Base-by-base conservation (phyloP, 2,888 invertebrate genomes). In the Volucella bombylans region DNA sequence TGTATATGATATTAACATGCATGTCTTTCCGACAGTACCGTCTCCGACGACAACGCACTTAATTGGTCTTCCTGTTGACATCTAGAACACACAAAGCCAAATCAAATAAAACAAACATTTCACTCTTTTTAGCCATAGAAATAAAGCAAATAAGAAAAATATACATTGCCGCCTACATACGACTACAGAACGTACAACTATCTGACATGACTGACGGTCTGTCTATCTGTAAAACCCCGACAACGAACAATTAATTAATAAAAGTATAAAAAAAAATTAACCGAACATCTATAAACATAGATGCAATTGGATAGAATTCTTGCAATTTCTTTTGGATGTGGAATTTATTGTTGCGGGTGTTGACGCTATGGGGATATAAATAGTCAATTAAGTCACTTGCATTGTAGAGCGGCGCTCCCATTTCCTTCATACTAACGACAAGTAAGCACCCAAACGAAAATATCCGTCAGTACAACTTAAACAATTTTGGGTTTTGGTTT, bases 1-100 rank as follows among this genome's bases (percentile, higher is more conserved):
- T 52, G 97, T 97, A 91, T 97, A 97, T 47, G 97, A 96, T 93
- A 97, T 97, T 91, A 97, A 93, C 96, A 97, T 96, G 92, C 97
- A 97, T 72, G 97, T 97, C 93, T 97, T 97, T 89, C 97, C 97
- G 87, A 97, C 97, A 65, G 97, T 97, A 89, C 97, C 97, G 93
- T 97, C 97, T 87, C 97, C 97, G 87, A 97, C 97, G 77, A 97
- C 97, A 88, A 97, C 97, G 93, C 97, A 97, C 92, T 97, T 97
- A 91, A 97, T 97, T 88, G 97, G 97, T 92, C 97, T 95, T 92
- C 97, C 97, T 92, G 95, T 97, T 94, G 98, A 98, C 96, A 97
- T 98, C 90, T 87, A 68, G 61, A 85, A 76, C 61, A 41, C 38
- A 62, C 43, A 67, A 59, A 65, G 68, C 31, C 31, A 72, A 69